A percentile compares a stretch with the other conserved stretches of the same genome.
Evolutionary conservation across 30 jellyfish, hydroid and myxozoan genomes (phyloP).

Genomic region (Nemopilema nomurai): DNA sequence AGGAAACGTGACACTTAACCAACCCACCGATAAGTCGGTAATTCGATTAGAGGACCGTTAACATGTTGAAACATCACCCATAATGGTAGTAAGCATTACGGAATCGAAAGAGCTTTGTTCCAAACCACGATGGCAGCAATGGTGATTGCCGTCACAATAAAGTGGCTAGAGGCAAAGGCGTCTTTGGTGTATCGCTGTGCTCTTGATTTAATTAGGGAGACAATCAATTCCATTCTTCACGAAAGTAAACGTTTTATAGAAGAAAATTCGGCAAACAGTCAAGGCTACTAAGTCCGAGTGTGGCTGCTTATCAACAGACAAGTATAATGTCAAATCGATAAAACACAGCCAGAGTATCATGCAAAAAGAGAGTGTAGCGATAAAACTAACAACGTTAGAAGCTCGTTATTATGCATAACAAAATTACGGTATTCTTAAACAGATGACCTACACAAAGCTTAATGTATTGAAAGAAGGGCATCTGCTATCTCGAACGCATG

Average conservation of each 20-base stretch:
- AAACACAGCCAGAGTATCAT: background rate
- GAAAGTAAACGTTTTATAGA: background rate
- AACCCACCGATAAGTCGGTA: background rate
- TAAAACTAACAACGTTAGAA: too few species aligned
- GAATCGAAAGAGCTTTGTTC: too few species aligned
- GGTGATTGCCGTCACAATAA: background rate
- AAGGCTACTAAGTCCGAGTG: background rate
- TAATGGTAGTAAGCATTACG: background rate
- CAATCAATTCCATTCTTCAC: background rate
- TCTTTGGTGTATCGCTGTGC: background rate
- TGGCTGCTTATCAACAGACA: background rate
- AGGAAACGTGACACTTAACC: background rate
- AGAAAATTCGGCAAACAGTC: background rate
- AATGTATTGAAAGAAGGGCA: background rate
- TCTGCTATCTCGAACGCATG: background rate
- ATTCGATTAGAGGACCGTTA: background rate
- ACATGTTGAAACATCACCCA: background rate
- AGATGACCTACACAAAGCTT: background rate
- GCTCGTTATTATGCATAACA: background rate
- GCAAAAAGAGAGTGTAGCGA: background rate
- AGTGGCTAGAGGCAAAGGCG: background rate
- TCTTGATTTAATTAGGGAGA: background rate
- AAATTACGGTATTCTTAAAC: background rate
- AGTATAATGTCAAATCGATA: background rate
- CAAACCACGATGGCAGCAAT: too few species aligned